These are phyloP conservation scores for Menidia beryllina DNA, from an alignment of 2,113 vertebrate genomes.

Conservation along the genomic window DNA sequence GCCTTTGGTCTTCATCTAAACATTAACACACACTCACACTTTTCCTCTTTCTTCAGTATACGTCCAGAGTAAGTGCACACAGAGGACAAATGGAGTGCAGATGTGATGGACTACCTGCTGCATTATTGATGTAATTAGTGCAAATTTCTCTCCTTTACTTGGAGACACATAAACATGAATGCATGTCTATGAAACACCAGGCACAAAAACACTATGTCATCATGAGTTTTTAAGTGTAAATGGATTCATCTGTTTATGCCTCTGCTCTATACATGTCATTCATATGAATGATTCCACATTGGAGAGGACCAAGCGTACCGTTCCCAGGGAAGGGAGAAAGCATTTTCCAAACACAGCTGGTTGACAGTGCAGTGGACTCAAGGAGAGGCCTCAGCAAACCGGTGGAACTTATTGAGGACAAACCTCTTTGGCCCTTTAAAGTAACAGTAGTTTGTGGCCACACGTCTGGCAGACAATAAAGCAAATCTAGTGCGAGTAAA, in stretches of 20 bases:
- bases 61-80: conserved; percentile 20
- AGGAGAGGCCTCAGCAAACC: no score
- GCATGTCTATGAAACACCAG: neutral
- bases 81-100: conserved; percentile 19
- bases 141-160: neutral
- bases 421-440: no score
- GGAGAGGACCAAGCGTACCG: neutral
- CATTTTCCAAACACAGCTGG: neutral
- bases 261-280: conserved; percentile 5
- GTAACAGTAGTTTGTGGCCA: neutral
- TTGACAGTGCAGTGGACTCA: neutral
- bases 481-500: neutral
- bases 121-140: conserved; percentile 1
- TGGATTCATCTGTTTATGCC: neutral
- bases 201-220: neutral
- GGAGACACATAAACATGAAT: neutral
- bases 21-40: conserved; percentile 12
- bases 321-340: neutral
- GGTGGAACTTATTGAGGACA: neutral
- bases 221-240: neutral
- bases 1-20: conserved; percentile 50
- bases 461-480: neutral
- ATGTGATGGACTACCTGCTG: conserved; percentile 1
- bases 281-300: neutral
- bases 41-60: neutral